A percentile compares a stretch with the other conserved stretches of the same genome.
These are phyloP conservation scores for Drosophila santomea DNA, from an alignment of 1,140 invertebrate species.

Conservation along the genomic window DNA sequence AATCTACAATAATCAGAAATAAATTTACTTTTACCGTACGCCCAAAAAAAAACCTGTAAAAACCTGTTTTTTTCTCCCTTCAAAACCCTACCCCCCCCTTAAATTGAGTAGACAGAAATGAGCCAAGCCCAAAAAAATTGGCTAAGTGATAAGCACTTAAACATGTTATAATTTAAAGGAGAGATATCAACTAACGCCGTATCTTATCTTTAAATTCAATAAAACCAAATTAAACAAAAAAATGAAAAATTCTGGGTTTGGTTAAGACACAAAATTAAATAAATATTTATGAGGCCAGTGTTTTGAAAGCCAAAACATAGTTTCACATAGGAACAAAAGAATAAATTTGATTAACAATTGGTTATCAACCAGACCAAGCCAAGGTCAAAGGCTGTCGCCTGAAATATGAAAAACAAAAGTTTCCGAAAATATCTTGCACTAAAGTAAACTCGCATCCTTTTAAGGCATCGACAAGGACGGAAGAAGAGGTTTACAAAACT, in stretches of 20 bases:
- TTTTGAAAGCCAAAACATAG: slow-evolving; percentile 20
- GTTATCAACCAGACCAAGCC: slow-evolving; percentile 15
- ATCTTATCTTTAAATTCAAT: slow-evolving; percentile 40
- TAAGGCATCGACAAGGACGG: slow-evolving; percentile 24
- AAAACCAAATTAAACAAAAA: slow-evolving; percentile 23
- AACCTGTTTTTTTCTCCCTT: too few species aligned
- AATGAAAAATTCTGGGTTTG: slow-evolving; percentile 23
- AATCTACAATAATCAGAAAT: too few species aligned
- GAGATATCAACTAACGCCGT: slow-evolving; percentile 24
- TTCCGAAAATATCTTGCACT: slow-evolving; percentile 31
- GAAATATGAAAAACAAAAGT: slow-evolving; percentile 27
- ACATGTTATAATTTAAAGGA: slow-evolving; percentile 16
- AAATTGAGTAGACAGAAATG: slow-evolving; percentile 2
- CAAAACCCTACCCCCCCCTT: too few species aligned
- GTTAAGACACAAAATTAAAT: slow-evolving; percentile 9
- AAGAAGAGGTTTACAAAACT: slow-evolving; percentile 17
- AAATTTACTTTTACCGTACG: too few species aligned
- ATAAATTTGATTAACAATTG: slow-evolving; percentile 44
- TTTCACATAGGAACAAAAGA: slow-evolving; percentile 40
- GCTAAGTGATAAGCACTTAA: slow-evolving; percentile 18
- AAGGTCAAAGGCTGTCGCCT: slow-evolving; percentile 43
- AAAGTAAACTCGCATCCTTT: slow-evolving; percentile 28
- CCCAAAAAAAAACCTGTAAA: too few species aligned
- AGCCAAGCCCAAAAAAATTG: slow-evolving; percentile 19
- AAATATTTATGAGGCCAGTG: slow-evolving; percentile 39